A percentile compares a stretch with the other conserved stretches of the same genome.
phyloP scores from a whole-genome alignment of 2,797 vertebrate species.

The Muraenolepis orangiensis region DNA sequence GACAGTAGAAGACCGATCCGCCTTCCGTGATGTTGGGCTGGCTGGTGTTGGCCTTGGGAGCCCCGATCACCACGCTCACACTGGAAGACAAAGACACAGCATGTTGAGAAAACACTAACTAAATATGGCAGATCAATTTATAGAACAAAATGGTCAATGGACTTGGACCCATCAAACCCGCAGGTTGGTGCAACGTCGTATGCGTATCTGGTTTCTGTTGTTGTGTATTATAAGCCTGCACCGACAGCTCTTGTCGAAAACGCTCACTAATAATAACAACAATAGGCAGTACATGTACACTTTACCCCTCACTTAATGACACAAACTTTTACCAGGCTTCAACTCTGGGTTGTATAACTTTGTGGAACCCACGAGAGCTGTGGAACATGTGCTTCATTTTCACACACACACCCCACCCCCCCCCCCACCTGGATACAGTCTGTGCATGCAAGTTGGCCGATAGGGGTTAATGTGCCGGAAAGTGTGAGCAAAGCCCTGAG shows the following conservation, averaged over 20 bases:
- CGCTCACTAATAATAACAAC: neutral
- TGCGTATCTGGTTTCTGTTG: neutral
- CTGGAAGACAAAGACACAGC: conserved; percentile 59
- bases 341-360: conserved; percentile 50
- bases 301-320: conserved; percentile 41
- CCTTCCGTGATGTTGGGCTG: conserved; percentile 79
- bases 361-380: conserved; percentile 23
- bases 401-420: too few relatives aligned
- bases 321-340: conserved; percentile 56
- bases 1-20: conserved; percentile 88
- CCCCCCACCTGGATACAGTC: too few relatives aligned
- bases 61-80: conserved; percentile 84
- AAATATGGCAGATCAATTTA: conserved; percentile 20
- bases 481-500: too few relatives aligned
- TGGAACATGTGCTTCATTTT: conserved; percentile 23
- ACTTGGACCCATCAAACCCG: neutral
- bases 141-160: neutral
- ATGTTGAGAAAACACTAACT: conserved; percentile 17
- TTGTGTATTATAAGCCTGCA: neutral
- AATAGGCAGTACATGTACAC: conserved; percentile 1
- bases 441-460: too few relatives aligned
- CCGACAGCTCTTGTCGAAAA: neutral
- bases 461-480: too few relatives aligned
- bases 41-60: conserved; percentile 85
- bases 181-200: neutral